Conservation (phyloP, 2,797 vertebrate genomes). For the Lerista edwardsae region DNA sequence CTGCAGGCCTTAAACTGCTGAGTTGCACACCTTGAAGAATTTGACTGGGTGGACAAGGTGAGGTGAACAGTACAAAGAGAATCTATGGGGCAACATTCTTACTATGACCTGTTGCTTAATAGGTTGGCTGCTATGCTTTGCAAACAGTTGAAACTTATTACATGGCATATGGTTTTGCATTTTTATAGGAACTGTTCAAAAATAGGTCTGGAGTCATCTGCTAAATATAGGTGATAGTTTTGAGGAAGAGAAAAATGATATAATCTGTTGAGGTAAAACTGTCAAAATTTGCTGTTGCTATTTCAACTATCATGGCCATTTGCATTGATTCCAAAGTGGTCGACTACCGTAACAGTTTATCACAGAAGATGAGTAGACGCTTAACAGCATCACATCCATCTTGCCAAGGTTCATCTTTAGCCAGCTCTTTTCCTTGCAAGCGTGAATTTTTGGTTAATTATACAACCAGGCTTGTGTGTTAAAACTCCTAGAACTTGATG, state of each 20-base stretch:
- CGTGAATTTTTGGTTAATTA: background rate
- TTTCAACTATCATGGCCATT: too few relatives aligned
- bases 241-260: constrained; percentile 16
- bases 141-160: constrained; percentile 36
- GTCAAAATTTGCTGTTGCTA: background rate
- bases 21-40: constrained; percentile 66
- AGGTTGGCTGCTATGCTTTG: constrained; percentile 39
- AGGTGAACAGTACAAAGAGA: constrained; percentile 40
- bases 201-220: constrained; percentile 45
- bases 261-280: background rate
- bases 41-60: constrained; percentile 48
- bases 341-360: background rate
- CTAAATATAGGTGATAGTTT: background rate
- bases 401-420: constrained; percentile 20
- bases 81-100: constrained; percentile 53
- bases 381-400: constrained; percentile 32
- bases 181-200: constrained; percentile 43
- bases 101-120: constrained; percentile 62
- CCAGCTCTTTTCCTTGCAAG: constrained; percentile 13
- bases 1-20: constrained; percentile 26
- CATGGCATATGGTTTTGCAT: constrained; percentile 44
- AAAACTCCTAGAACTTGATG: background rate
- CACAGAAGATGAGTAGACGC: background rate
- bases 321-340: background rate
- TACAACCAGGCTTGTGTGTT: constrained; percentile 8